Conservation (phyloP, 2,113 vertebrate species). For the Peromyscus maniculatus region DNA sequence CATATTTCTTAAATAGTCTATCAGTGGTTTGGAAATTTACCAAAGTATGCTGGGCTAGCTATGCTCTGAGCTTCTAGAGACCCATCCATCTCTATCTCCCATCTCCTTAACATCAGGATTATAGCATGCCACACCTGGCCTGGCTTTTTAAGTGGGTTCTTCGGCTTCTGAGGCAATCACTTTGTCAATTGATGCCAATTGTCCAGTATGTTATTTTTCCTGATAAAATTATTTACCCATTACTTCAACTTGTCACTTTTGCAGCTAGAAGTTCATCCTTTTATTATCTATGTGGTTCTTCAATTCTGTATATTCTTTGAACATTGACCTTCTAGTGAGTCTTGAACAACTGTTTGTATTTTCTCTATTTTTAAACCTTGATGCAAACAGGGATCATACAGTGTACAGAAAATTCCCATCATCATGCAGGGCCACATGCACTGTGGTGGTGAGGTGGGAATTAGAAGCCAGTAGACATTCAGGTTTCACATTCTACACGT, state of each 20-base stretch:
- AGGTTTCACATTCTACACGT: not conserved
- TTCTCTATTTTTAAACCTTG: not conserved
- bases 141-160: too few species aligned
- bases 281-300: not conserved
- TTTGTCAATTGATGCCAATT: not conserved
- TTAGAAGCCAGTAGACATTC: not conserved
- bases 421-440: accelerated
- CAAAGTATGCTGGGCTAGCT: not conserved
- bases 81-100: not conserved
- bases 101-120: not conserved
- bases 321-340: not conserved
- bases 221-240: not conserved
- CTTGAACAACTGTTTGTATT: not conserved
- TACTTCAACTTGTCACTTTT: not conserved
- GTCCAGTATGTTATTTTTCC: not conserved
- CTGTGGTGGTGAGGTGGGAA: accelerated
- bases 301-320: accelerated
- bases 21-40: not conserved
- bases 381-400: not conserved
- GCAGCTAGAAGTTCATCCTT: not conserved
- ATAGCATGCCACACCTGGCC: not conserved
- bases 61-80: not conserved
- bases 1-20: not conserved
- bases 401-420: accelerated
- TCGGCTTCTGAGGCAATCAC: not conserved